These are phyloP conservation scores for Hassar affinis DNA, from an alignment of 2,113 vertebrate species.

Conservation along the genomic window DNA sequence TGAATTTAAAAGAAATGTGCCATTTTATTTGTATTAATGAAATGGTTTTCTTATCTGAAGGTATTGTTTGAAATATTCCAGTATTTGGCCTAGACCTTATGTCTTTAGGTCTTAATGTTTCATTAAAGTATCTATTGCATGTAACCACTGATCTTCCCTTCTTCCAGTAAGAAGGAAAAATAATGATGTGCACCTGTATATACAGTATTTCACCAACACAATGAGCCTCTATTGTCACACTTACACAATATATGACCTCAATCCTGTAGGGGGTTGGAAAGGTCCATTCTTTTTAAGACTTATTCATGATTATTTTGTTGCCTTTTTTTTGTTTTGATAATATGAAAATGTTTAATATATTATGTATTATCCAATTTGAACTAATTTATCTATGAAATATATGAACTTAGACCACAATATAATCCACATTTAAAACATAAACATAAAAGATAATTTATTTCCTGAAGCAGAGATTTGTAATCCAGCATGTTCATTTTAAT, in stretches of 20 bases:
- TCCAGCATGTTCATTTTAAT: neutral
- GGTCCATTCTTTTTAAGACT: neutral
- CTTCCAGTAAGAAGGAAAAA: neutral
- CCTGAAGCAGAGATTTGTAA: neutral
- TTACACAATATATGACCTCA: slow-evolving; percentile 45
- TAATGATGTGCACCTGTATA: slow-evolving; percentile 18
- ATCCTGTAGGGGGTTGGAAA: slow-evolving; percentile 22
- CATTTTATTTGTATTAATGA: neutral
- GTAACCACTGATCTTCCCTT: slow-evolving; percentile 11
- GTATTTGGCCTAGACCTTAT: neutral
- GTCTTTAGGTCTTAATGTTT: neutral
- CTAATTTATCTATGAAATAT: neutral
- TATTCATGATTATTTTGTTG: neutral
- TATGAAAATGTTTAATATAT: neutral
- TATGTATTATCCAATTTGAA: neutral
- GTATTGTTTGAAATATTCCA: neutral
- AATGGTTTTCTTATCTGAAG: neutral
- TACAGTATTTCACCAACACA: slow-evolving; percentile 33
- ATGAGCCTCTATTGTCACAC: slow-evolving; percentile 42
- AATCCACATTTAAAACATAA: slow-evolving; percentile 5
- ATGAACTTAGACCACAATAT: neutral
- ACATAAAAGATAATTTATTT: neutral
- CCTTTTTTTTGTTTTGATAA: neutral
- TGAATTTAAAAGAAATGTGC: neutral
- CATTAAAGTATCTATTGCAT: slow-evolving; percentile 13